phyloP scores from a whole-genome alignment of 1,140 invertebrate genomes.

The Gryon sp. region DNA sequence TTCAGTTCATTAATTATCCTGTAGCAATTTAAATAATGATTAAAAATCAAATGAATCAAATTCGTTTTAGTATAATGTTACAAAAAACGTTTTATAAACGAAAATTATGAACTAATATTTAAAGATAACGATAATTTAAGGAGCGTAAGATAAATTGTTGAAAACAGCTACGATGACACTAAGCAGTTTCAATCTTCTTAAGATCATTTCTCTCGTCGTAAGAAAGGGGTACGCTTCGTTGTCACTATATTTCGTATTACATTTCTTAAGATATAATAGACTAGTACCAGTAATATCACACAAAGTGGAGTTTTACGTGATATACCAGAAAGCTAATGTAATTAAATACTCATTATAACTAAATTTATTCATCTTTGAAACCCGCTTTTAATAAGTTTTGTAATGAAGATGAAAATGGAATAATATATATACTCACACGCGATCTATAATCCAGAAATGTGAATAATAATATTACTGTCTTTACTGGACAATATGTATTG shows the following conservation, averaged over 20 bases:
- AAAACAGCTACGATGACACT: constrained; percentile 48
- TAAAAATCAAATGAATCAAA: constrained; percentile 1
- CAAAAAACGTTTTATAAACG: constrained; percentile 19
- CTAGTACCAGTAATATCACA: not conserved
- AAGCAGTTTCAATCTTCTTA: constrained; percentile 58
- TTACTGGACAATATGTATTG: too few relatives aligned
- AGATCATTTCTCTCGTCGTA: constrained; percentile 40
- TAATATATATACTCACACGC: too few relatives aligned
- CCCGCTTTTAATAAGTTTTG: constrained; percentile 64
- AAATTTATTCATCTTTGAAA: constrained; percentile 63
- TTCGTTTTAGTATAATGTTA: constrained; percentile 9
- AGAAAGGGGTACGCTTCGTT: constrained; percentile 26
- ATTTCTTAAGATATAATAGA: constrained; percentile 33
- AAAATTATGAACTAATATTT: constrained; percentile 29
- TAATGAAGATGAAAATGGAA: too few relatives aligned
- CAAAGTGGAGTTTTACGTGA: constrained; percentile 21
- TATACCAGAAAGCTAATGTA: constrained; percentile 52
- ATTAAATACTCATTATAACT: constrained; percentile 68
- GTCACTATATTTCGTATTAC: constrained; percentile 34
- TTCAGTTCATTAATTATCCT: too few relatives aligned
- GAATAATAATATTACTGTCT: too few relatives aligned
- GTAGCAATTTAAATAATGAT: too few relatives aligned
- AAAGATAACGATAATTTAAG: constrained; percentile 46
- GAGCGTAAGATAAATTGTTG: constrained; percentile 49
- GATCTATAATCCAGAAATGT: too few relatives aligned